Base-by-base conservation (phyloP, 1,140 invertebrate genomes). In the Drosophila guanche region DNA sequence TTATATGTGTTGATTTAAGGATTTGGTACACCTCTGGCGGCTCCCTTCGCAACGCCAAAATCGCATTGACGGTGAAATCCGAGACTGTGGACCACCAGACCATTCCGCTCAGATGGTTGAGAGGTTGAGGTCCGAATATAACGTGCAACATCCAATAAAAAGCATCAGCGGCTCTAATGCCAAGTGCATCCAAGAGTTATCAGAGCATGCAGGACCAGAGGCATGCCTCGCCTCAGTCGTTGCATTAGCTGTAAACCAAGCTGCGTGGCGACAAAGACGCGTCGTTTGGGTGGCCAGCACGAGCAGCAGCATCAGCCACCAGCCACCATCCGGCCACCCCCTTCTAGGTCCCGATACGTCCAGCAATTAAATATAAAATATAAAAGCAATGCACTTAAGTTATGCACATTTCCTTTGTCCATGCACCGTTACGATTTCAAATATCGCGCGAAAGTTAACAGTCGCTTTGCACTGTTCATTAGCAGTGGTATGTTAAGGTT, bases 371-470 rank as follows among this genome's bases (percentile, higher is more conserved):
- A 66, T 75, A 80, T 86, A 37, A 37, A 37, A 12, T 37, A 37
- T 12, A 37, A 37, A 37, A 37, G 73, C 79, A 75, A 72, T 86
- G 85, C 83, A 72, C 79, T 73, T 78, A 86, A 88, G 81, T 86
- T 88, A 86, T 86, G 83, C 81, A 73, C 83, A 86, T 86, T 86
- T 86, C 81, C 81, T 86, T 86, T 86, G 81, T 65, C 63, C 63
- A 86, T 74, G 69, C 76, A 86, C 83, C 81, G 81, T 86, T 81
- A 88, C 81, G 46, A 74, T 67, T 74, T 66, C 10, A 78, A 86
- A 77, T 57, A 2, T 46, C 69, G 69, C 70, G 70, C 70, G 69
- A 84, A 75, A 63, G 61, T 78, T 79, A 86, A 88, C 83, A 84
- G 78, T 46, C 37, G 33, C 5, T 16, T 22, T 33, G 12, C 43